Conservation (phyloP, 2,113 vertebrate species). For the Shinisaurus crocodilurus region DNA sequence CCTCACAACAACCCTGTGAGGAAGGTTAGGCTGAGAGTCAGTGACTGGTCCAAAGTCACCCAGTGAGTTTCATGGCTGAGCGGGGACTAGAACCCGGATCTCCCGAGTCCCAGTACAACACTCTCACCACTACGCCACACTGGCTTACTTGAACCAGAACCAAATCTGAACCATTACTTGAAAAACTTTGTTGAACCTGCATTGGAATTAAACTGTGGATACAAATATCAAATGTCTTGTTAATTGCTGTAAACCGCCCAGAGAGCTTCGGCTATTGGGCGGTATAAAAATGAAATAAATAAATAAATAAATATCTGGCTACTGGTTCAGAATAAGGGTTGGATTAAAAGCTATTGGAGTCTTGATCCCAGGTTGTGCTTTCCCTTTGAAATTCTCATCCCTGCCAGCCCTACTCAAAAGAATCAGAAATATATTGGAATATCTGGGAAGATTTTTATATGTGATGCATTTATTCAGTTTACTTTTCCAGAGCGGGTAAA, state of each 20-base stretch:
- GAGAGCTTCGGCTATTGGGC: too few species aligned
- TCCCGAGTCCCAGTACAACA: too few species aligned
- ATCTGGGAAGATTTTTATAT: background rate
- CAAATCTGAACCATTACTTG: background rate
- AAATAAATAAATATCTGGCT: background rate
- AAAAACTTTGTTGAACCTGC: background rate
- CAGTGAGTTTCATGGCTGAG: too few species aligned
- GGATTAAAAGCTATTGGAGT: background rate
- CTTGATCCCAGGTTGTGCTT: too few species aligned
- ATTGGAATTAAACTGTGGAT: background rate
- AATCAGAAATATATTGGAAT: background rate
- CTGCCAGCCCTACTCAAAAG: background rate
- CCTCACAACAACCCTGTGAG: too few species aligned
- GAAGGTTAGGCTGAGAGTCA: too few species aligned
- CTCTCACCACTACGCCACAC: too few species aligned
- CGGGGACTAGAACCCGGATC: too few species aligned
- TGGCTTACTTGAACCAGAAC: background rate
- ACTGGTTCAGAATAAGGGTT: background rate
- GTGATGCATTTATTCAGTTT: background rate
- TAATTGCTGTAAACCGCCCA: too few species aligned
- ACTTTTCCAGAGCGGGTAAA: background rate
- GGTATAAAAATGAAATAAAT: too few species aligned
- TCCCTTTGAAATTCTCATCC: background rate
- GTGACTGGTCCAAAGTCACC: too few species aligned
- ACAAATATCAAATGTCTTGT: too few species aligned